Conservation (phyloP, 2,797 vertebrate genomes). For the Monodelphis domestica region DNA sequence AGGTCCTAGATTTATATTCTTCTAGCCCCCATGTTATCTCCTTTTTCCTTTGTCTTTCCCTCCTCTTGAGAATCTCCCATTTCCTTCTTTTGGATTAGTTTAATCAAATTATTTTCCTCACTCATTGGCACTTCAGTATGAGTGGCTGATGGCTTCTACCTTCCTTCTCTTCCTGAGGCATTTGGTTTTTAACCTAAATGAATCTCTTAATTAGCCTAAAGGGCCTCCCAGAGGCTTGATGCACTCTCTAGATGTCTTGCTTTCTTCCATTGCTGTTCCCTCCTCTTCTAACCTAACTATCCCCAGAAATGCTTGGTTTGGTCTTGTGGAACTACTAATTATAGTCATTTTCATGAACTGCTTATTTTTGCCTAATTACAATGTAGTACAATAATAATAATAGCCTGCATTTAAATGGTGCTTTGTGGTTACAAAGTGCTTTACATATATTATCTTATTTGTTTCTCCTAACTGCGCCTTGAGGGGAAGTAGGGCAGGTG, state of each 20-base stretch:
- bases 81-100: background rate
- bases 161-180: rapidly evolving
- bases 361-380: background rate
- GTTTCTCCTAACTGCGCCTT: background rate
- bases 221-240: background rate
- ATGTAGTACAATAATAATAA: background rate
- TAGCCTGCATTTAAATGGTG: background rate
- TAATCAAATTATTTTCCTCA: background rate
- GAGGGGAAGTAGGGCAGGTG: background rate
- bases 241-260: background rate
- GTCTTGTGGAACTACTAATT: background rate
- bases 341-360: background rate
- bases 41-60: background rate
- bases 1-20: no score
- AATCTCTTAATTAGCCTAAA: background rate
- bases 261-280: background rate
- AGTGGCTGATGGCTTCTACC: background rate
- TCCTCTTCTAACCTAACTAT: background rate
- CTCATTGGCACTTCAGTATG: background rate
- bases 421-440: background rate
- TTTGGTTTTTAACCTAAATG: background rate
- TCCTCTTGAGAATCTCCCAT: background rate
- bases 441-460: background rate
- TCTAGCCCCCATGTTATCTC: background rate
- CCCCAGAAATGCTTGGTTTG: background rate